Evolutionary conservation across 2,888 invertebrate genomes (phyloP).

Genomic region (Protonemura montana): DNA sequence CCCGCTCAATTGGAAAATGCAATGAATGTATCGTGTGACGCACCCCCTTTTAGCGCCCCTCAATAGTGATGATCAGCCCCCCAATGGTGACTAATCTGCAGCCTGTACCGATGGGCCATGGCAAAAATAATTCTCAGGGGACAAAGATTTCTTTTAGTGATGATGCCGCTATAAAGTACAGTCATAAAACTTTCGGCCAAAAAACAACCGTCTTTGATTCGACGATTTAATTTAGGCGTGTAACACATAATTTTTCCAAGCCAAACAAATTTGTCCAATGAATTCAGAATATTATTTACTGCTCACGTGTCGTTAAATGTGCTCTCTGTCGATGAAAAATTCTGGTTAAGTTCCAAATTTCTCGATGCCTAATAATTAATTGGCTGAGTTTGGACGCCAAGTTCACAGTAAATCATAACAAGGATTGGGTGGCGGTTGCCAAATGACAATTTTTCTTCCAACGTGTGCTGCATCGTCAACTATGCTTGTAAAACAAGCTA

Average conservation of each 20-base stretch:
- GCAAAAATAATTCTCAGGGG: not conserved
- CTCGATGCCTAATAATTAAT: not conserved
- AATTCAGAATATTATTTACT: not conserved
- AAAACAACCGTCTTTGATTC: not conserved
- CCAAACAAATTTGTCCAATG: not conserved
- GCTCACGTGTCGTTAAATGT: not conserved
- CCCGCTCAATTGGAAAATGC: not conserved
- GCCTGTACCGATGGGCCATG: not conserved
- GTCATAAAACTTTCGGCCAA: not conserved
- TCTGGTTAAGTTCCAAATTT: not conserved
- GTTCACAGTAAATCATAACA: constrained; percentile 1
- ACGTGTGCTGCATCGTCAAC: not conserved
- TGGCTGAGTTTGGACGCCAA: not conserved
- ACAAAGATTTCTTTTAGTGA: not conserved
- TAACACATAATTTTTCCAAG: not conserved
- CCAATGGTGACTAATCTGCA: not conserved
- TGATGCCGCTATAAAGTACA: not conserved
- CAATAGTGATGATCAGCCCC: not conserved
- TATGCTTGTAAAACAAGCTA: not conserved
- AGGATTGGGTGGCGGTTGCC: not conserved
- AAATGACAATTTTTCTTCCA: not conserved
- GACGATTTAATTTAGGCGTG: not conserved
- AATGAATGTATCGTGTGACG: not conserved
- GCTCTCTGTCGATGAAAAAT: not conserved
- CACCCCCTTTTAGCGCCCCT: not conserved